A percentile compares a stretch with the other conserved stretches of the same genome.
phyloP scores from a whole-genome alignment of 2,113 vertebrate genomes.

The Furnarius figulus region DNA sequence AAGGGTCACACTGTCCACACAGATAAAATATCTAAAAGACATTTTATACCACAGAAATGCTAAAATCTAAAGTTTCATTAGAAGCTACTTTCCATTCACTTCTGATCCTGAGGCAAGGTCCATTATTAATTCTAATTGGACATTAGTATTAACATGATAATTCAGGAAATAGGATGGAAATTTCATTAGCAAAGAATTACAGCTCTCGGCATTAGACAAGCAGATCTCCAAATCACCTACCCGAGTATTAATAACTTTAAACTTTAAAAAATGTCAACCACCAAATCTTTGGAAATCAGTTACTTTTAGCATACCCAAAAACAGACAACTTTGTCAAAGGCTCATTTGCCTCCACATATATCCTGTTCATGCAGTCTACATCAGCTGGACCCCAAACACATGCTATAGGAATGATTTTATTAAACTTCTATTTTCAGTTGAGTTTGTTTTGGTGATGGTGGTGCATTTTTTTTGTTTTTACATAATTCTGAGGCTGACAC shows the following conservation, averaged over 20 bases:
- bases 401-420: not conserved
- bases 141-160: not conserved
- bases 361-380: not conserved
- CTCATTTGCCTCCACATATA: not conserved
- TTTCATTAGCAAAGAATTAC: not conserved
- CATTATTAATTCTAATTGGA: not conserved
- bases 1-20: rapidly evolving
- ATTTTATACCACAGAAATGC: not conserved
- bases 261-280: not conserved
- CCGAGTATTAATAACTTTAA: not conserved
- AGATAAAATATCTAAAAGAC: not conserved
- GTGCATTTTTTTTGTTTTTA: not conserved
- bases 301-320: not conserved
- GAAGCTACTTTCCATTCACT: not conserved
- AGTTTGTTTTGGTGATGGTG: not conserved
- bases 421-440: not conserved
- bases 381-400: not conserved
- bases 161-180: not conserved
- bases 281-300: not conserved
- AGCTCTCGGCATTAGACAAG: not conserved
- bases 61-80: not conserved
- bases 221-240: not conserved
- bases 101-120: not conserved
- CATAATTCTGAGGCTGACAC: not conserved
- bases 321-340: not conserved